These are phyloP conservation scores for Lobophora halterata DNA, from an alignment of 2,888 invertebrate species.

Conservation along the genomic window DNA sequence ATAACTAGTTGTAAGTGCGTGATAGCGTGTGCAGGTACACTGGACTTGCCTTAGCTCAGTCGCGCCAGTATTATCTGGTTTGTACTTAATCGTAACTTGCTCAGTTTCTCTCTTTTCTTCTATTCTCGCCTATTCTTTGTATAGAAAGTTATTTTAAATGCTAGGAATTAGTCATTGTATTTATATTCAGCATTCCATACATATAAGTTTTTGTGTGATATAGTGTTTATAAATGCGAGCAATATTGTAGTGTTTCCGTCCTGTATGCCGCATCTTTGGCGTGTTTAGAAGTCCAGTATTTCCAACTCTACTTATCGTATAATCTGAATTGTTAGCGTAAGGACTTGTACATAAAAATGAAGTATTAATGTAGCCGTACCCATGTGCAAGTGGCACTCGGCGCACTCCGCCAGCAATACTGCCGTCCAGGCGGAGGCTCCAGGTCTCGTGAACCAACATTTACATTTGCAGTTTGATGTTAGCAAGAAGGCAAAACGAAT, in stretches of 20 bases:
- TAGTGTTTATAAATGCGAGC: slow-evolving; percentile 19
- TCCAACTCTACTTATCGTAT: slow-evolving; percentile 1
- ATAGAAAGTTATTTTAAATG: slow-evolving; percentile 8
- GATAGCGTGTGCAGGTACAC: slow-evolving; percentile 12
- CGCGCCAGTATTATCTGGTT: slow-evolving; percentile 27
- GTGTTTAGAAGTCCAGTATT: slow-evolving; percentile 2
- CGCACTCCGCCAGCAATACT: too few relatives aligned
- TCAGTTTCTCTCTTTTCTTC: slow-evolving; percentile 17
- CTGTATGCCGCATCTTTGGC: slow-evolving; percentile 6
- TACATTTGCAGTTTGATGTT: too few relatives aligned
- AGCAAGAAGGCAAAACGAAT: too few relatives aligned
- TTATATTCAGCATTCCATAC: slow-evolving; percentile 24
- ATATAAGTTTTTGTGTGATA: slow-evolving; percentile 23
- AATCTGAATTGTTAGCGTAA: slow-evolving; percentile 10
- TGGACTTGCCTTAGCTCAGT: slow-evolving; percentile 4
- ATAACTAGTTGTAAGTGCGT: slow-evolving; percentile 13
- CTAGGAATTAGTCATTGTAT: slow-evolving; percentile 19
- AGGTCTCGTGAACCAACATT: too few relatives aligned
- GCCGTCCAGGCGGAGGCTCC: too few relatives aligned
- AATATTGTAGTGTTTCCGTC: slow-evolving; percentile 26
- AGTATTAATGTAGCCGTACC: slow-evolving; percentile 14
- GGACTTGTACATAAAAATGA: slow-evolving; percentile 24
- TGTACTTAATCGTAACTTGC: slow-evolving; percentile 28
- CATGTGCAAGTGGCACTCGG: too few relatives aligned
- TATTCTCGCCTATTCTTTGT: slow-evolving; percentile 8